Evolutionary conservation across 2,888 invertebrate genomes (phyloP), one percentile per base, ranked within the genome.

Genomic region (Schizaphis graminum): DNA sequence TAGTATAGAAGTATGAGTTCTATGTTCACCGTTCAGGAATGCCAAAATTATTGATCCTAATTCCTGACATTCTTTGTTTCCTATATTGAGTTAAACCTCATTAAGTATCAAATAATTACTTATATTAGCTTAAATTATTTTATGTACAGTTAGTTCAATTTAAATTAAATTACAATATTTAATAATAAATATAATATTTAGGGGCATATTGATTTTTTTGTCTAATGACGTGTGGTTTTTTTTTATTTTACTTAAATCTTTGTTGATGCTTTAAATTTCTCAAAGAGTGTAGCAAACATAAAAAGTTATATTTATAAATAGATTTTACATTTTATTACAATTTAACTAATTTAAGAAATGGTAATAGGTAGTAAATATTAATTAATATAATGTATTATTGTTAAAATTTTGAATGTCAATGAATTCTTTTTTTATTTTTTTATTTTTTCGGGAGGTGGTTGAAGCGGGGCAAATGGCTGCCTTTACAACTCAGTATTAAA

Each of bases 21-120:
- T 35, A 28, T 49, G 85, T 87, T 87, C 35, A 67, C 21, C 35
- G 87, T 92, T 87, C 35, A 67, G 92, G 92, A 92, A 92, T 92
- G 49, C 35, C 21, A 35, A 77, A 77, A 21, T 7, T 92, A 92
- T 92, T 92, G 92, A 92, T 92, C 67, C 35, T 49, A 8, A 92
- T 87, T 92, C 87, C 35, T 67, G 49, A 87, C 61, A 92, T 92
- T 92, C 86, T 26, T 92, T 35, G 16, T n/a, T 44, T 11, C 16
- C 21, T 35, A 28, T 61, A 56, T 35, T 35, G 56, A 61, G 57
- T 87, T 86, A 10, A 86, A 57, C 47, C 2, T 26, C 13, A 57
- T 91, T 49, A 61, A 86, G 3, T n/a, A 28, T n/a, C 61, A 86
- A 49, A 61, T 3, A 61, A 35, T 35, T 67, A n/a, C n/a, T n/a